Percentiles rank a stretch among this genome's conserved stretches.
These are phyloP conservation scores for Troglohyphantes excavatus DNA, from an alignment of 2,888 invertebrate species.

Conservation along the genomic window DNA sequence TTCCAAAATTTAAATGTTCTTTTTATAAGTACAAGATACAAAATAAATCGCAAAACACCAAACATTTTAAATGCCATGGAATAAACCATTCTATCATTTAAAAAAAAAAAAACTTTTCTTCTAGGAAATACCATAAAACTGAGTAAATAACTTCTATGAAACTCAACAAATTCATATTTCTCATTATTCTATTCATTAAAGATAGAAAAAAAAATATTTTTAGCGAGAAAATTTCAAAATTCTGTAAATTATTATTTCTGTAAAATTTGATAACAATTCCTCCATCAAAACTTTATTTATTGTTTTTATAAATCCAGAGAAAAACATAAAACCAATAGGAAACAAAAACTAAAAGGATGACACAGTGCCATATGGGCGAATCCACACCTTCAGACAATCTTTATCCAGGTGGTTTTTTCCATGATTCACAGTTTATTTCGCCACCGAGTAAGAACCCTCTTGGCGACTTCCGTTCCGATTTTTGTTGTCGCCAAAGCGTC, in stretches of 20 bases:
- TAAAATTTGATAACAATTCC: not conserved
- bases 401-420: constrained; percentile 15
- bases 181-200: too few species aligned
- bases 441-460: constrained; percentile 20
- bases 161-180: too few species aligned
- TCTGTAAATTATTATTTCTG: not conserved
- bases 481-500: constrained; percentile 14
- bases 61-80: too few species aligned
- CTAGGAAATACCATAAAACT: too few species aligned
- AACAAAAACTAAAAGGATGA: too few species aligned
- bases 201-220: not conserved
- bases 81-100: too few species aligned
- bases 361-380: not conserved
- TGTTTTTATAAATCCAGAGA: not conserved
- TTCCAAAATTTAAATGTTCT: too few species aligned
- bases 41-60: too few species aligned
- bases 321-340: too few species aligned
- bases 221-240: not conserved
- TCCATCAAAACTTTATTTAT: not conserved
- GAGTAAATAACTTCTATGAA: too few species aligned
- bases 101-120: too few species aligned
- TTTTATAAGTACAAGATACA: too few species aligned
- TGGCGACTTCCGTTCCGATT: constrained; percentile 56
- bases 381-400: not conserved
- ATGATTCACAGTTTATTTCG: constrained; percentile 47